phyloP scores from a whole-genome alignment of 1,140 invertebrate species.

The Drosophila sp. region DNA sequence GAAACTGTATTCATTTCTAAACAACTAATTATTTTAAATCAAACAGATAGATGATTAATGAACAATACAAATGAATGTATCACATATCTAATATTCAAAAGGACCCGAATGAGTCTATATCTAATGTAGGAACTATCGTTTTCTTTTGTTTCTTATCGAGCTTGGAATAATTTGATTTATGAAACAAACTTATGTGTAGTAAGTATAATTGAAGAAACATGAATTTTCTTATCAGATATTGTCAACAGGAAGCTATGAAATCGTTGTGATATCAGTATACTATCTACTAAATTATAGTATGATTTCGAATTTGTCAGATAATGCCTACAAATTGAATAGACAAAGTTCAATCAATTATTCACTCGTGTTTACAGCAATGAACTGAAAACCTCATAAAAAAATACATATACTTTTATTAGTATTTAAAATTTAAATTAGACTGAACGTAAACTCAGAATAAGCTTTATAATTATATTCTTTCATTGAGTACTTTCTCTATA shows the following conservation, averaged over 20 bases:
- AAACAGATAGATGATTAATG: too few species aligned
- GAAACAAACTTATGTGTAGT: constrained; percentile 1
- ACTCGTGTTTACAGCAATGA: constrained; percentile 5
- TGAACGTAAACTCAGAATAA: not conserved
- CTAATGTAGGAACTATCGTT: not conserved
- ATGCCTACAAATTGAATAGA: constrained; percentile 15
- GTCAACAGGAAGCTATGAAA: constrained; percentile 34
- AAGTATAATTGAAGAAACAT: not conserved
- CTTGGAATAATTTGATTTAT: constrained; percentile 1
- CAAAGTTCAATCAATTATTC: constrained; percentile 35
- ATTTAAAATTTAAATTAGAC: too few species aligned
- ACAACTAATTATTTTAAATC: too few species aligned
- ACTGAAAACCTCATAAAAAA: not conserved
- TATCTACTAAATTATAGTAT: constrained; percentile 31
- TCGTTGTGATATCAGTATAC: constrained; percentile 38
- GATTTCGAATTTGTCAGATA: constrained; percentile 28
- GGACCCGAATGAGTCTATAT: not conserved
- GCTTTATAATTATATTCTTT: not conserved
- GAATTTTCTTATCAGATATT: constrained; percentile 29
- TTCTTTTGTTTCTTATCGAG: constrained; percentile 3
- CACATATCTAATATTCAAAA: too few species aligned
- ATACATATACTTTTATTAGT: not conserved
- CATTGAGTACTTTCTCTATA: constrained; percentile 15
- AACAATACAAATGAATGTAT: too few species aligned
- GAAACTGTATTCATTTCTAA: too few species aligned